Conservation (phyloP, 1,140 invertebrate species). For the Drosophila nannoptera region DNA sequence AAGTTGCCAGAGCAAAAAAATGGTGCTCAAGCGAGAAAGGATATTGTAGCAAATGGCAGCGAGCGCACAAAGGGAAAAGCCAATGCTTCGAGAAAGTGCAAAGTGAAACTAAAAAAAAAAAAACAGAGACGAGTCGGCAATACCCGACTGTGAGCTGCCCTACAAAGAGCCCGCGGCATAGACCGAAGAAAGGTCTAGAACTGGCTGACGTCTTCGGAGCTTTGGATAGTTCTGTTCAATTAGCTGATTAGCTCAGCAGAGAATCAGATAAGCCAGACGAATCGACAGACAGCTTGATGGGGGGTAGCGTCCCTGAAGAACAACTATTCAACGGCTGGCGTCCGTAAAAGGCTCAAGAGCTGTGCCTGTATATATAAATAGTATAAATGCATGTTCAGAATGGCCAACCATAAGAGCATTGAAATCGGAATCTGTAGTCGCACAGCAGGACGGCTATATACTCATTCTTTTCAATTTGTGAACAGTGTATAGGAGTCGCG, state of each 20-base stretch:
- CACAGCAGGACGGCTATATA: not conserved
- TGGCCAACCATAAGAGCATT: too few species aligned
- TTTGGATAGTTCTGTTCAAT: too few species aligned
- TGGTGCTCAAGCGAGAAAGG: conserved; percentile 40
- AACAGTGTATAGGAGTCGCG: conserved; percentile 34
- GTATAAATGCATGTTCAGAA: too few species aligned
- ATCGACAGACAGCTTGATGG: too few species aligned
- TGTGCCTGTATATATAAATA: too few species aligned
- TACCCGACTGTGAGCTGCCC: not conserved
- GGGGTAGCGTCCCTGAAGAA: too few species aligned
- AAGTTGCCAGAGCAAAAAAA: conserved; percentile 17
- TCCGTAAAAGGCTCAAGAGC: too few species aligned
- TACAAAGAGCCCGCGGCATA: not conserved
- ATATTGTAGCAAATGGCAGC: conserved; percentile 69
- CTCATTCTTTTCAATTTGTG: not conserved
- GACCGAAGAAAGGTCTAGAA: not conserved
- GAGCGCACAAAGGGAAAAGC: conserved; percentile 26
- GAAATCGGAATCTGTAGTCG: too few species aligned
- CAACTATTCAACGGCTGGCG: too few species aligned
- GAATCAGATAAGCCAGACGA: not conserved
- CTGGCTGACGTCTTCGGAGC: not conserved
- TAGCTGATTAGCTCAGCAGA: not conserved
- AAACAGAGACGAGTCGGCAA: not conserved
- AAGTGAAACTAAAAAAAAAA: conserved; percentile 11
- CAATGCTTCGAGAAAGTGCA: conserved; percentile 21